A percentile compares a stretch with the other conserved stretches of the same genome.
These are phyloP conservation scores for Barbus barbus DNA, from an alignment of 2,113 vertebrate genomes.

Conservation along the genomic window DNA sequence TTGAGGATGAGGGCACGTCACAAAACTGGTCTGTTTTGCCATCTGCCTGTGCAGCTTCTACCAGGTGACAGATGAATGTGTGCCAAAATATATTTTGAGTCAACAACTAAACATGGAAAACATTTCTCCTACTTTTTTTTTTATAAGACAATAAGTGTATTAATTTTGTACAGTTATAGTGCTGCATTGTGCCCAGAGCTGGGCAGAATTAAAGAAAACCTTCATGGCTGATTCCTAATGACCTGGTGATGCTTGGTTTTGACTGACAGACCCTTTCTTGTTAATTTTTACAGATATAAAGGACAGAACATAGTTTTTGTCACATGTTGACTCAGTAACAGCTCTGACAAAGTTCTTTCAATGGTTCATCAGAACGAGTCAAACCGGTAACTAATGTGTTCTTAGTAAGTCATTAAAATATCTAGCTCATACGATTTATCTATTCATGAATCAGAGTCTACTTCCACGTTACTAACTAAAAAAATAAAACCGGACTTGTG, in stretches of 20 bases:
- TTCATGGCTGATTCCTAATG: neutral
- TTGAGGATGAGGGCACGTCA: neutral
- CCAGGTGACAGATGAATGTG: neutral
- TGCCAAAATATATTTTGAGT: neutral
- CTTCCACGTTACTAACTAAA: too few species aligned
- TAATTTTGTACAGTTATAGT: neutral
- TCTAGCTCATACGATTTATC: neutral
- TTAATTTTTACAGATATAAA: too few species aligned
- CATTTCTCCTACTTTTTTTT: neutral
- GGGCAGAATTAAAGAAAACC: too few species aligned
- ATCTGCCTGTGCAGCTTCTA: neutral
- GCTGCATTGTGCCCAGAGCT: neutral
- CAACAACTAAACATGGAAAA: neutral
- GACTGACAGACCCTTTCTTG: too few species aligned
- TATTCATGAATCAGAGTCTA: too few species aligned
- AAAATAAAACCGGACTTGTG: too few species aligned
- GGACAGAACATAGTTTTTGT: neutral
- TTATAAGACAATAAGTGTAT: neutral
- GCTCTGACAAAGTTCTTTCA: neutral
- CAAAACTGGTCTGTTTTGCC: neutral
- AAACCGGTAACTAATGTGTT: too few species aligned
- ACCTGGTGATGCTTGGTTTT: neutral
- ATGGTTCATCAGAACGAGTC: neutral
- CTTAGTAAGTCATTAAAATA: too few species aligned
- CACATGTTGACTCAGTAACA: neutral